Percentiles rank a stretch among this genome's conserved stretches.
Conservation (phyloP, 2,888 invertebrate species). For the Anaspis maculata region DNA sequence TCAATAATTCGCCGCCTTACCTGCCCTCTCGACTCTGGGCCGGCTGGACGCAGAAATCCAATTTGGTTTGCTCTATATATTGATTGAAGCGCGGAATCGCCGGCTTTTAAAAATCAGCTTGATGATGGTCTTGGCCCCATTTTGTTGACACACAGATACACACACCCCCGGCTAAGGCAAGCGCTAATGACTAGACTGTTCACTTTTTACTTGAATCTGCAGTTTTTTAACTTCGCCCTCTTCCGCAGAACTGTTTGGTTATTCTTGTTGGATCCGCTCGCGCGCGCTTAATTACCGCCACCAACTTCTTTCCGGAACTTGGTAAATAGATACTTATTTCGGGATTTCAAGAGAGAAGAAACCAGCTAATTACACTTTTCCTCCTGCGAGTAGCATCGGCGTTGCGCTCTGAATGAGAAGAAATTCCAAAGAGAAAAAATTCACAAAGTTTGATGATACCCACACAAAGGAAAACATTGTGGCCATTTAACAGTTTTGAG, state of each 20-base stretch:
- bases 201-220: slow-evolving; percentile 15
- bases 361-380: no score
- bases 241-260: slow-evolving; percentile 12
- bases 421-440: no score
- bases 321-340: slow-evolving; percentile 15
- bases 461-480: not conserved
- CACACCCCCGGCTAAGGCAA: no score
- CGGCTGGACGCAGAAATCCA: no score
- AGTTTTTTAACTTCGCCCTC: slow-evolving; percentile 10
- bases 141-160: slow-evolving; percentile 18
- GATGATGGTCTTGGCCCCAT: no score
- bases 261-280: slow-evolving; percentile 14
- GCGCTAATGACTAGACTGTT: slow-evolving; percentile 18
- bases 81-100: no score
- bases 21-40: no score
- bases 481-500: slow-evolving; percentile 13
- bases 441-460: no score
- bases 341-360: slow-evolving; percentile 1
- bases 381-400: not conserved
- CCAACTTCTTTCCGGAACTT: slow-evolving; percentile 13
- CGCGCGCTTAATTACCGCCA: slow-evolving; percentile 16
- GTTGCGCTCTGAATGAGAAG: not conserved
- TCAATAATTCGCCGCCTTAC: no score
- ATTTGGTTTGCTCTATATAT: no score
- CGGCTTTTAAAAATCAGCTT: no score